phyloP scores from a whole-genome alignment of 2,797 vertebrate genomes.

The Pipistrellus pipistrellus region DNA sequence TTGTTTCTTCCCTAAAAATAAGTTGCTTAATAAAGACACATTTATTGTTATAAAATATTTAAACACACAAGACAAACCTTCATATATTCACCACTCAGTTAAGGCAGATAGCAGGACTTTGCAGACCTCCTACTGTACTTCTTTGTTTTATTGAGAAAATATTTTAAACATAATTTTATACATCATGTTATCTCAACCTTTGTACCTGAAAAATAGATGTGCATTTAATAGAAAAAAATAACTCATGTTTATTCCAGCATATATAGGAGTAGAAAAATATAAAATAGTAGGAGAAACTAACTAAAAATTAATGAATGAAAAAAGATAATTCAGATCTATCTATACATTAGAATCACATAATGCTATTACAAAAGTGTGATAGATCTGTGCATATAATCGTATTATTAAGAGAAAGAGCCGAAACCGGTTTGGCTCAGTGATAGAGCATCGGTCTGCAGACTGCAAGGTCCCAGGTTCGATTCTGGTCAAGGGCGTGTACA shows the following conservation, averaged over 20 bases:
- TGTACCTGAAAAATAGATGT: neutral
- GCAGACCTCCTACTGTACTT: fast-evolving
- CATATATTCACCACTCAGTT: neutral
- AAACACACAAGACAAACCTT: neutral
- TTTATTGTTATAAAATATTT: neutral
- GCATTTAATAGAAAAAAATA: neutral
- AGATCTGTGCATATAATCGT: neutral
- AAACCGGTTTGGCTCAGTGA: too few species aligned
- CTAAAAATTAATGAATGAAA: neutral
- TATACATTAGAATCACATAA: neutral
- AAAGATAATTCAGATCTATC: neutral
- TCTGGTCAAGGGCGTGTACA: too few species aligned
- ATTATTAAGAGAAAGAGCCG: neutral
- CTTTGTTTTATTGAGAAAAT: neutral
- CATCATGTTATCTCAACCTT: neutral
- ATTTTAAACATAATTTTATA: neutral
- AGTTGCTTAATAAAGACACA: neutral
- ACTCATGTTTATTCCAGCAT: neutral
- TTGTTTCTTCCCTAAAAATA: neutral
- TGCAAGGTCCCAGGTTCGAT: too few species aligned
- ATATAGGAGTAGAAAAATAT: neutral
- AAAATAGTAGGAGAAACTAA: neutral
- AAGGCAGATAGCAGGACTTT: neutral
- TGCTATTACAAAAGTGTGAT: neutral
- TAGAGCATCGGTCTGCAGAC: too few species aligned